phyloP scores from a whole-genome alignment of 2,113 vertebrate genomes.

The Aegotheles bennettii region DNA sequence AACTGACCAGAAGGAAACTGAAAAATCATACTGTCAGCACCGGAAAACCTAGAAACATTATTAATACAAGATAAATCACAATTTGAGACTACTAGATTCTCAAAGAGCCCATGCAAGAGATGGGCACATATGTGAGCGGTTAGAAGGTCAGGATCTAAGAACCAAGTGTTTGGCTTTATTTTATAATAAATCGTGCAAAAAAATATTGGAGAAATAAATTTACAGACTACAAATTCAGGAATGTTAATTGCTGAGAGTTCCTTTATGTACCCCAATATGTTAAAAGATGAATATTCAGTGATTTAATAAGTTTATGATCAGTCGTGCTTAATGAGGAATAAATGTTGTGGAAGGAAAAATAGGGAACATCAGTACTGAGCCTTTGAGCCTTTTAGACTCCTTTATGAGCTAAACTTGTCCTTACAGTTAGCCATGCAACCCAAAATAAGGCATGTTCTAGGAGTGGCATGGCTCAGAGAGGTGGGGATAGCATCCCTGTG shows the following conservation, averaged over 20 bases:
- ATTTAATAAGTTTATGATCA: not conserved
- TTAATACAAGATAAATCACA: not conserved
- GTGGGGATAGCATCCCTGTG: not conserved
- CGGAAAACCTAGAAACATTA: not conserved
- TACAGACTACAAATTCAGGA: not conserved
- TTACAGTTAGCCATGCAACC: not conserved
- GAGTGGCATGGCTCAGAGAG: not conserved
- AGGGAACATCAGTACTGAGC: not conserved
- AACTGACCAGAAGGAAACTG: not conserved
- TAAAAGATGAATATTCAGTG: constrained; percentile 28
- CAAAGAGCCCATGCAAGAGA: not conserved
- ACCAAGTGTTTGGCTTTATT: constrained; percentile 31
- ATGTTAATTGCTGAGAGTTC: constrained; percentile 13
- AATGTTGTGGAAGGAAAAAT: not conserved
- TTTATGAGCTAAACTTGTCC: not conserved
- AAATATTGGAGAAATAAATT: constrained; percentile 35
- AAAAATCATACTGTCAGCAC: not conserved
- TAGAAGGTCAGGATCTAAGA: constrained; percentile 25
- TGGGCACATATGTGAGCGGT: not conserved
- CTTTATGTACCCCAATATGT: not conserved
- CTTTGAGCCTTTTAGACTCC: not conserved
- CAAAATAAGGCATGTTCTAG: not conserved
- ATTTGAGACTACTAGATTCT: not conserved
- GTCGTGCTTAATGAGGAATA: not conserved
- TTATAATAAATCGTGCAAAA: constrained; percentile 17